phyloP scores from a whole-genome alignment of 2,888 invertebrate genomes.

The Hypselothyrea guttata region DNA sequence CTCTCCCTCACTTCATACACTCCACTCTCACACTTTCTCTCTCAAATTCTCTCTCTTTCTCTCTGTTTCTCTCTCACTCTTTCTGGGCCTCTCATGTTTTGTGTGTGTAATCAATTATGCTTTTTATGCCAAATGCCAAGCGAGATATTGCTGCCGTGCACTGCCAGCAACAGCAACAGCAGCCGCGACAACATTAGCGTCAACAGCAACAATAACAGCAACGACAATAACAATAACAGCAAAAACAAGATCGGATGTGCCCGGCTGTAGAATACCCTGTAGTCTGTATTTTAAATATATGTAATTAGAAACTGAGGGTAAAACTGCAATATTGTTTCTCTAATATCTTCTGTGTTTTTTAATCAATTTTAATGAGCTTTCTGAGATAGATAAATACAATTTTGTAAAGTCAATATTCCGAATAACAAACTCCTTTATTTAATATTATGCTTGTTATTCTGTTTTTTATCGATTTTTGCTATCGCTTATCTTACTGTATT shows the following conservation, averaged over 20 bases:
- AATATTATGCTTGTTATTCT: too few relatives aligned
- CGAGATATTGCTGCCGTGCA: constrained; percentile 28
- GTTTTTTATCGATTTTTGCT: too few relatives aligned
- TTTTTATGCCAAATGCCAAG: constrained; percentile 64
- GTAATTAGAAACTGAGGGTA: too few relatives aligned
- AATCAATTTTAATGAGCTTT: too few relatives aligned
- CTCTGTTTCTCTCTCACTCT: neutral
- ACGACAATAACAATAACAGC: constrained; percentile 4
- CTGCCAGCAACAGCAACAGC: constrained; percentile 25
- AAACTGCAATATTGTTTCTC: too few relatives aligned
- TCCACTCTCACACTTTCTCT: neutral
- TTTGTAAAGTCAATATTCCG: too few relatives aligned
- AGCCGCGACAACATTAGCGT: constrained; percentile 36
- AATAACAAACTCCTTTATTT: too few relatives aligned
- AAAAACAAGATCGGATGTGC: constrained; percentile 1
- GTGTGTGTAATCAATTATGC: constrained; percentile 63
- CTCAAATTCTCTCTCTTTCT: neutral
- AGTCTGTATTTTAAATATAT: too few relatives aligned
- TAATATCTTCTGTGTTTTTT: too few relatives aligned
- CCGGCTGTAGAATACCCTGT: neutral
- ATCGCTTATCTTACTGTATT: too few relatives aligned
- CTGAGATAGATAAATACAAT: too few relatives aligned
- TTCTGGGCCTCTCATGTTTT: neutral
- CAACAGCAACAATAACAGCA: constrained; percentile 28
- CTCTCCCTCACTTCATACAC: neutral